These are phyloP conservation scores for Myotis daubentonii DNA, from an alignment of 2,797 vertebrate species.

Conservation along the genomic window DNA sequence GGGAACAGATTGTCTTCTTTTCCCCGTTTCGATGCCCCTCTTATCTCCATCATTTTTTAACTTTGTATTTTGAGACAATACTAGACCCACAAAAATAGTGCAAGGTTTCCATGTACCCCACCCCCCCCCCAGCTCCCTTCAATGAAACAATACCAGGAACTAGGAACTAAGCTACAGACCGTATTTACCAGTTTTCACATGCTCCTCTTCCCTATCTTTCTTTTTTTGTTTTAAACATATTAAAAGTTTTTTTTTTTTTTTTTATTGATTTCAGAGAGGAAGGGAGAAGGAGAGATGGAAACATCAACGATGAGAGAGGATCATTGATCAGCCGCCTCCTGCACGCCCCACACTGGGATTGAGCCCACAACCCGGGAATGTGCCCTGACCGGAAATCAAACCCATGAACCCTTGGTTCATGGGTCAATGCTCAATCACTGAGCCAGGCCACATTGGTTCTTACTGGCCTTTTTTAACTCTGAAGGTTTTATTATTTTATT, in stretches of 20 bases:
- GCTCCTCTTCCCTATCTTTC: background rate
- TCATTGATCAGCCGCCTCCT: too few species aligned
- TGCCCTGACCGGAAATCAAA: too few species aligned
- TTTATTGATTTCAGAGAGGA: too few species aligned
- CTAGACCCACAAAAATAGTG: background rate
- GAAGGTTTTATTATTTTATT: background rate
- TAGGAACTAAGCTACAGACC: background rate
- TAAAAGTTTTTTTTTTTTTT: too few species aligned
- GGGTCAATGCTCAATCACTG: too few species aligned
- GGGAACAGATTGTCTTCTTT: background rate
- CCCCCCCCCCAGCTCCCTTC: background rate
- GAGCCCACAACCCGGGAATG: too few species aligned
- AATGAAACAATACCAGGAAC: background rate
- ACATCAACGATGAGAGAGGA: too few species aligned
- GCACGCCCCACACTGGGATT: too few species aligned
- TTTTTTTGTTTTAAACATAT: background rate
- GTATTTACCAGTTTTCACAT: background rate
- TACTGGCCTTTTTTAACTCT: background rate
- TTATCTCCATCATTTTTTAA: background rate
- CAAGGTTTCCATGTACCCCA: background rate
- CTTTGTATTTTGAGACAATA: constrained; percentile 2
- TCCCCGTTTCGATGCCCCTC: background rate
- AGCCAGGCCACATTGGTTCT: background rate
- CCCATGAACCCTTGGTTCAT: too few species aligned
- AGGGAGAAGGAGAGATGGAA: too few species aligned